These are phyloP conservation scores for Tachysurus fulvidraco DNA, from an alignment of 2,113 vertebrate genomes.

Conservation along the genomic window DNA sequence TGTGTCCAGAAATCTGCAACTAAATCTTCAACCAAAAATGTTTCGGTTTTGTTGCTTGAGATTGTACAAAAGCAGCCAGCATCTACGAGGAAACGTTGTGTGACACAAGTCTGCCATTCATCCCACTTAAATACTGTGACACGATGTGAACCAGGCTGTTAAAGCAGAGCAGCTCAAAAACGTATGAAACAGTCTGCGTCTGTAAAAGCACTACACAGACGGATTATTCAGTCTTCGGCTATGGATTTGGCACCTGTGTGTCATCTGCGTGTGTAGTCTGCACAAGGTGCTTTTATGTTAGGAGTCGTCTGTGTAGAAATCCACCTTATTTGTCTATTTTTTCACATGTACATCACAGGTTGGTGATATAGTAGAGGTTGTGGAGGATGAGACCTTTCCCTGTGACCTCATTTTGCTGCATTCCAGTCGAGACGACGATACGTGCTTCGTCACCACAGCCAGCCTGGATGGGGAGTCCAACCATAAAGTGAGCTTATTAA, in stretches of 20 bases:
- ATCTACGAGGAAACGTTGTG: not conserved
- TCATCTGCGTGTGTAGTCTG: not conserved
- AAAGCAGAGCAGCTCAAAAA: not conserved
- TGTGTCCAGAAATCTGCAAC: not conserved
- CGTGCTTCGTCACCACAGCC: slow-evolving; percentile 92
- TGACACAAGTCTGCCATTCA: not conserved
- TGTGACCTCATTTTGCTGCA: slow-evolving; percentile 93
- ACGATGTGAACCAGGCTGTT: not conserved
- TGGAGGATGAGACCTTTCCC: slow-evolving; percentile 92
- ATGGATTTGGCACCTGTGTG: not conserved
- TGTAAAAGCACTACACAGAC: not conserved
- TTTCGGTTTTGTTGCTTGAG: not conserved
- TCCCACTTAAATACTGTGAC: not conserved
- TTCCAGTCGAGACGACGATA: slow-evolving; percentile 82
- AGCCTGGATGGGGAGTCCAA: slow-evolving; percentile 98
- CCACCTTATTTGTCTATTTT: not conserved
- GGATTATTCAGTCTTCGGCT: not conserved
- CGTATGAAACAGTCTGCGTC: not conserved
- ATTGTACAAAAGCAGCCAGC: not conserved
- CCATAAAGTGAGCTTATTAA: slow-evolving; percentile 81
- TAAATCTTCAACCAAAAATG: not conserved
- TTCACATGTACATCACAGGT: slow-evolving; percentile 78
- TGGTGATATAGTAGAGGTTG: slow-evolving; percentile 91
- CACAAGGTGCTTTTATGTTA: not conserved
- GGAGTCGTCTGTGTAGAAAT: not conserved